Percentiles rank a stretch among this genome's conserved stretches.
Evolutionary conservation across 2,888 invertebrate species (phyloP).

Genomic region (Aromia moschata): DNA sequence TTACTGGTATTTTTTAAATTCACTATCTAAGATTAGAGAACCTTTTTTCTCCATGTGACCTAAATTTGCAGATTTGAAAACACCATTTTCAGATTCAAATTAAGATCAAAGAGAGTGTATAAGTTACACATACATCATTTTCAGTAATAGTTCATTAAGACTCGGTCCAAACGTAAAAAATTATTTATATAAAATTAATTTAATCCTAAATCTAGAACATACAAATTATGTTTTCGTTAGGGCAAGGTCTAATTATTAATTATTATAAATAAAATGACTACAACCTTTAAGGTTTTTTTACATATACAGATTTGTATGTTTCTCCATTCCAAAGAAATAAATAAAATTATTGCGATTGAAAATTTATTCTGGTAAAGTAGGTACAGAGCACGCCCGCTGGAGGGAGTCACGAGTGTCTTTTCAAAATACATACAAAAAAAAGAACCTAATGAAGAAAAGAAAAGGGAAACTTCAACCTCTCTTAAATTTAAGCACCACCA

Average conservation of each 20-base stretch:
- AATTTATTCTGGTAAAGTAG: constrained; percentile 18
- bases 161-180: constrained; percentile 27
- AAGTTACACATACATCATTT: too few relatives aligned
- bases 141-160: constrained; percentile 27
- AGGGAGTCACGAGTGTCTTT: constrained; percentile 12
- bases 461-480: constrained; percentile 58
- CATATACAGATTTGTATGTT: constrained; percentile 19
- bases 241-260: constrained; percentile 42
- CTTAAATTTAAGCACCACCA: constrained; percentile 83
- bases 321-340: constrained; percentile 26
- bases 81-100: too few relatives aligned
- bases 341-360: constrained; percentile 16
- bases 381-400: constrained; percentile 26
- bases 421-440: too few relatives aligned
- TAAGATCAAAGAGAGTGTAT: too few relatives aligned
- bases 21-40: too few relatives aligned
- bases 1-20: too few relatives aligned
- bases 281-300: constrained; percentile 31
- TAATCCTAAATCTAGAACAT: constrained; percentile 33
- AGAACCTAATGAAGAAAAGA: too few relatives aligned
- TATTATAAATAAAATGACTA: constrained; percentile 45
- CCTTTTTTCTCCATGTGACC: constrained; percentile 19
- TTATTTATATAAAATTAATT: constrained; percentile 36
- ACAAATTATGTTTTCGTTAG: constrained; percentile 30
- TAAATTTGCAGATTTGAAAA: too few relatives aligned